These are phyloP conservation scores for Panopea generosa DNA, from an alignment of 2,888 invertebrate genomes.

Conservation along the genomic window DNA sequence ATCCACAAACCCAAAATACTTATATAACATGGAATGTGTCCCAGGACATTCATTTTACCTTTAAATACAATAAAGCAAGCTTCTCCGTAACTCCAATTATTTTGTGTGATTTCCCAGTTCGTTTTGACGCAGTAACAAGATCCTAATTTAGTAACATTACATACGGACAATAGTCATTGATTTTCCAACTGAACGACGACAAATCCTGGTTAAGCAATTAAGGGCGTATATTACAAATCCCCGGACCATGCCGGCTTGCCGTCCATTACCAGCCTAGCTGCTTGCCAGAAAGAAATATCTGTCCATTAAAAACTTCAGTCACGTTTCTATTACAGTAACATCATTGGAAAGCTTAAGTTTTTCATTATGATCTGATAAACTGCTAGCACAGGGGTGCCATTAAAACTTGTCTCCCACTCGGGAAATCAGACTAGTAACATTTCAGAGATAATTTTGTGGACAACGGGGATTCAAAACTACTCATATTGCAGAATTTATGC, in stretches of 20 bases:
- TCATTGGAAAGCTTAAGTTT: slow-evolving; percentile 42
- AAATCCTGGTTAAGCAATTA: slow-evolving; percentile 45
- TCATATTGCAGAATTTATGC: slow-evolving; percentile 51
- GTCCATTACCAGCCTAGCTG: slow-evolving; percentile 19
- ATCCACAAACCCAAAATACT: not conserved
- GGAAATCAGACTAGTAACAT: slow-evolving; percentile 67
- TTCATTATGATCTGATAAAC: slow-evolving; percentile 43
- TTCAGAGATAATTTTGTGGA: slow-evolving; percentile 60
- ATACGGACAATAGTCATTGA: slow-evolving; percentile 10
- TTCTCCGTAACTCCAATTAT: not conserved
- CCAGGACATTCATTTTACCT: not conserved
- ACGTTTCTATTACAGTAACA: slow-evolving; percentile 45
- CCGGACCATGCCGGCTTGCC: slow-evolving; percentile 10
- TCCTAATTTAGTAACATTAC: slow-evolving; percentile 21
- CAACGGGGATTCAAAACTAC: slow-evolving; percentile 37
- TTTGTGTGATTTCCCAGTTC: slow-evolving; percentile 42
- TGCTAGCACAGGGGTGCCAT: slow-evolving; percentile 51
- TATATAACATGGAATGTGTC: not conserved
- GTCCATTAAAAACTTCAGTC: slow-evolving; percentile 51
- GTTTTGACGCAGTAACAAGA: slow-evolving; percentile 23
- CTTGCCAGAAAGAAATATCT: slow-evolving; percentile 48
- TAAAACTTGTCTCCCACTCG: slow-evolving; percentile 58
- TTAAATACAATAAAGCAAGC: not conserved
- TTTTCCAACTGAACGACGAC: slow-evolving; percentile 11
- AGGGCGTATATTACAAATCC: slow-evolving; percentile 27